Evolutionary conservation across 2,888 invertebrate species (phyloP), one percentile per base, ranked within the genome.

Genomic region (Epistrophe eligans): DNA sequence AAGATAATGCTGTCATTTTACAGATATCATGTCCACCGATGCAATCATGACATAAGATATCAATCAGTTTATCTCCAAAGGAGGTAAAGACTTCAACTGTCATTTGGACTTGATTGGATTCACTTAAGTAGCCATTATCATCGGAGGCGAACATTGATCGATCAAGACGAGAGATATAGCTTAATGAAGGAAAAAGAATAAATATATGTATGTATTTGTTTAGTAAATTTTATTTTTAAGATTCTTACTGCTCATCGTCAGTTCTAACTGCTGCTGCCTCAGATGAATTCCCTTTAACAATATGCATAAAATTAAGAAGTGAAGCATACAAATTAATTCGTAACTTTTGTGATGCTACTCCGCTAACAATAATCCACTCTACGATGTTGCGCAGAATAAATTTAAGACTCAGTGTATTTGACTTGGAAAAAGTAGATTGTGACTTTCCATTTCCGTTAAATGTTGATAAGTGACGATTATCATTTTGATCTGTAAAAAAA

Each of bases 1-100:
- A 96, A 0, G 97, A 95, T 89, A 98, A 93, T 0, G 98, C 97
- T 73, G 98, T 94, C 96, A 98, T 97, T 93, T 97, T 96, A 90
- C 97, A 97, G 13, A 98, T 96, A 89, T 98, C 97, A 91, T 98
- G 97, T 0, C 97, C 97, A 1, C 97, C 96, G 11, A 97, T 96
- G 82, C 97, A 97, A 92, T 98, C 98, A 73, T 97, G 95, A 89
- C 98, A 97, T 72, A 98, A 92, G 45, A 95, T 95, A 89, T 97
- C 96, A 91, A 97, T 95, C 62, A 98, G 92, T 90, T 96, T 96
- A 88, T 97, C 97, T 0, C 98, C 97, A 89, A 97, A 97, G 6
- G 95, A 94, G 19, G 95, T 94, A 32, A 98, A 94, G 0, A 96
- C 94, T 88, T 95, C 95, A 24, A 95, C 93, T 2, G 95, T 91